Base-by-base conservation (phyloP, 2,888 invertebrate species). In the Orchestes rusci region DNA sequence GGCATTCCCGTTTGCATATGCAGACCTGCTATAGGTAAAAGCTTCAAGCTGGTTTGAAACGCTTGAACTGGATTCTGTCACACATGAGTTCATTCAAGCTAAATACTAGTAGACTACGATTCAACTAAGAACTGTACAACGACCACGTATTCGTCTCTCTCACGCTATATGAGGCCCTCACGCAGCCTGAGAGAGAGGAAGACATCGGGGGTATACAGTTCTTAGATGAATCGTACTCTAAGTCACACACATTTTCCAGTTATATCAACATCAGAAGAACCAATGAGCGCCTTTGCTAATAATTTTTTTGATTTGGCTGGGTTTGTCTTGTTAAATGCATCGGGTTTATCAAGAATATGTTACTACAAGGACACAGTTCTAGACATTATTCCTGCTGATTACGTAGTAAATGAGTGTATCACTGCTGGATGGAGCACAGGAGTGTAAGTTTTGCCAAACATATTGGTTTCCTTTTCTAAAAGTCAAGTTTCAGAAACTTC, bases 351-450 rank as follows among this genome's bases (percentile, higher is more conserved):
- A 10, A 53, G 56, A 51, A 70, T 88, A 57, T 76, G 81, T 58
- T 82, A 82, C 56, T 75, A 80, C 54, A 73, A 73, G 31, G 35
- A 30, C 5, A 35, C n/a, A 2, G 4, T 12, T 16, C 2, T 47
- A 13, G 47, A 47, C 35, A n/a, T 88, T 44, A 80, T 90, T 0
- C 89, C 90, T 0, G 87, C 84, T 0, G 90, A 90, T 62, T 73
- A 82, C 65, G 82, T 84, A 5, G 80, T 85, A 16, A 84, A 84
- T 59, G 76, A 79, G 37, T 71, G 82, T 59, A 79, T 89, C 10
- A 78, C 80, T 0, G 70, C 80, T 1, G 58, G 56, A 5, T 58
- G 58, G 58, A 12, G 39, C 15, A 47, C 42, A 16, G 46, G 42
- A 32, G 42, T 34, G 46, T 46, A 34, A 38, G 41, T 33, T 15